Evolutionary conservation across 1,140 invertebrate genomes (phyloP), one percentile per base, ranked within the genome.

Genomic region (Pachypsylla venusta): DNA sequence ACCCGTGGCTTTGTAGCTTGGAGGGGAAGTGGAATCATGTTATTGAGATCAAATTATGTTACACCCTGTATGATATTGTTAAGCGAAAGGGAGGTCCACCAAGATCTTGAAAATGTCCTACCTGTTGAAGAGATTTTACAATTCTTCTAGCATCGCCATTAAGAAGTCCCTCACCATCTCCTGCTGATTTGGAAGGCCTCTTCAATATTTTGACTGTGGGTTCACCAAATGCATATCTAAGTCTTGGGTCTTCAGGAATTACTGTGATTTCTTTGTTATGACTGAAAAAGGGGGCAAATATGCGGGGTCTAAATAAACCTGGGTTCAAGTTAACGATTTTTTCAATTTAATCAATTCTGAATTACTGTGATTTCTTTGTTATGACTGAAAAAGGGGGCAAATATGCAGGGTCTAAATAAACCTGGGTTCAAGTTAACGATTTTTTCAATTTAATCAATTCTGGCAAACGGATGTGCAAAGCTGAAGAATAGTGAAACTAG

Each of bases 121-220:
- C 75, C 66, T 89, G 87, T 74, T 89, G 82, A 7, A 91, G 72
- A 42, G 86, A 87, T 73, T 90, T 90, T 40, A 87, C 81, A 28
- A 85, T 86, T 67, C 55, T 57, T 54, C 78, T 78, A 20, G 65
- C 73, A 63, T 85, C 81, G 57, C 77, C 79, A 66, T 81, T 82
- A 3, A 73, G 65, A 57, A 57, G 24, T 28, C 25, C 25, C 10
- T 28, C 16, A 16, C 55, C 55, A 40, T 71, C 65, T 64, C 75
- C 71, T 25, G 67, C 68, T 61, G 74, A 70, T 1, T 66, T 64
- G 53, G 66, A 67, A 54, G 87, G 87, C 64, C 87, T 74, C 66
- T 87, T 87, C 48, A 91, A 72, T 62, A 91, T 90, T 70, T 86
- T 86, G 22, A 90, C 86, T 60, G 84, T 82, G 60, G 85, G 84